Percentiles rank a stretch among this genome's conserved stretches.
These are phyloP conservation scores for Heteromyza rotundicornis DNA, from an alignment of 2,888 invertebrate species.

Conservation along the genomic window DNA sequence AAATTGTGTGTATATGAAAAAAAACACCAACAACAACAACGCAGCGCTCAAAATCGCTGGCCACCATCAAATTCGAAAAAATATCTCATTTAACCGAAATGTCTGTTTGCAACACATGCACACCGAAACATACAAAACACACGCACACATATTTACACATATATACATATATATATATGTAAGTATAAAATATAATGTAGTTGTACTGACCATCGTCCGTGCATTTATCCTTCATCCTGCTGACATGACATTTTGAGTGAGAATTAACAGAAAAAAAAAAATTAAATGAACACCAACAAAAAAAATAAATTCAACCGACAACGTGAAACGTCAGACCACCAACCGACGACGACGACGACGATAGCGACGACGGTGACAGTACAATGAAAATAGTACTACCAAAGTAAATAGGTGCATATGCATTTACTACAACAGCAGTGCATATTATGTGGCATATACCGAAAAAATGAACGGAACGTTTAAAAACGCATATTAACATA, in stretches of 20 bases:
- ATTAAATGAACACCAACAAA: neutral
- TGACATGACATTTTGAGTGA: conserved; percentile 28
- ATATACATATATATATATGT: neutral
- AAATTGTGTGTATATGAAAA: conserved; percentile 6
- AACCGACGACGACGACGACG: conserved; percentile 25
- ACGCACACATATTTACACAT: conserved; percentile 13
- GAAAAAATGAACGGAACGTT: conserved; percentile 1
- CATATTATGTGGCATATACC: neutral
- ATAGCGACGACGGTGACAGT: conserved; percentile 29
- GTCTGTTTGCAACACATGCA: neutral
- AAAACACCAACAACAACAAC: neutral
- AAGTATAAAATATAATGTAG: neutral
- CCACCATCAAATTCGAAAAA: conserved; percentile 12
- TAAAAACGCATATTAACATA: neutral
- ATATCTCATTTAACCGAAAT: conserved; percentile 15
- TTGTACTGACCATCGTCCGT: conserved; percentile 18
- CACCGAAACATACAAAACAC: conserved; percentile 10
- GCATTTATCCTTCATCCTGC: conserved; percentile 24
- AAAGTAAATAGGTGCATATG: conserved; percentile 1
- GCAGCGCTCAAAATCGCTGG: neutral
- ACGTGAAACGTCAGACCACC: conserved; percentile 7
- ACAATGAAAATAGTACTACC: neutral
- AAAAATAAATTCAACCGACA: conserved; percentile 1
- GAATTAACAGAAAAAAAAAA: neutral
- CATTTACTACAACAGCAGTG: neutral